Conservation (phyloP, 2,113 vertebrate genomes). For the Thermophis baileyi region DNA sequence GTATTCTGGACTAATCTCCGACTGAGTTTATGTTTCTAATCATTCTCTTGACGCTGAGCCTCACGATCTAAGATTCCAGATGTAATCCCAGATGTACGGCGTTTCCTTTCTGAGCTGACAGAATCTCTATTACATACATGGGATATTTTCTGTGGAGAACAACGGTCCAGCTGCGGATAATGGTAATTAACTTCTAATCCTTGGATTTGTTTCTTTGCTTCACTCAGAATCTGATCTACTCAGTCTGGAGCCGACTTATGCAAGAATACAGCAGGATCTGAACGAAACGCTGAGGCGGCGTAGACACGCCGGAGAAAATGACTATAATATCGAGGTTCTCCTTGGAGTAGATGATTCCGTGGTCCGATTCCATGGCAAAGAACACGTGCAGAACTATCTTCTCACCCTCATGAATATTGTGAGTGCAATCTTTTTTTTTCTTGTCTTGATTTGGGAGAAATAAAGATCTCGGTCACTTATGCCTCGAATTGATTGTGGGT, state of each 20-base stretch:
- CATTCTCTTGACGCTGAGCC: neutral
- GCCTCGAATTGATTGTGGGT: neutral
- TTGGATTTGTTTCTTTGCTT: neutral
- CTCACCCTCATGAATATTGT: constrained; percentile 99
- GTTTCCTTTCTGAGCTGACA: neutral
- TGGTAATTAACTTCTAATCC: neutral
- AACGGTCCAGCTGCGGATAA: neutral
- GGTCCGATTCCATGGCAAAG: constrained; percentile 95
- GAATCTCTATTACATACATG: neutral
- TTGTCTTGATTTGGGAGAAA: accelerated
- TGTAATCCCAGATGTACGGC: neutral
- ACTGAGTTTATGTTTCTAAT: neutral
- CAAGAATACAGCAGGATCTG: constrained; percentile 68
- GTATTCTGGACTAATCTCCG: neutral
- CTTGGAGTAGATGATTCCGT: constrained; percentile 96
- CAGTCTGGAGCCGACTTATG: constrained; percentile 64
- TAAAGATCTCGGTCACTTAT: neutral
- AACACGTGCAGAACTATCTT: constrained; percentile 98
- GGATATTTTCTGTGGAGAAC: neutral
- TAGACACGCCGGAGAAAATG: constrained; percentile 76
- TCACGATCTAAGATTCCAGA: neutral
- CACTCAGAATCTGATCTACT: constrained; percentile 66
- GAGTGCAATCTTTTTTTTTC: constrained; percentile 53
- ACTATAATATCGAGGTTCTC: constrained; percentile 96
- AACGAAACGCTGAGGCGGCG: constrained; percentile 74